Base-by-base conservation (phyloP, 2,888 invertebrate genomes). In the Agrotis segetum region DNA sequence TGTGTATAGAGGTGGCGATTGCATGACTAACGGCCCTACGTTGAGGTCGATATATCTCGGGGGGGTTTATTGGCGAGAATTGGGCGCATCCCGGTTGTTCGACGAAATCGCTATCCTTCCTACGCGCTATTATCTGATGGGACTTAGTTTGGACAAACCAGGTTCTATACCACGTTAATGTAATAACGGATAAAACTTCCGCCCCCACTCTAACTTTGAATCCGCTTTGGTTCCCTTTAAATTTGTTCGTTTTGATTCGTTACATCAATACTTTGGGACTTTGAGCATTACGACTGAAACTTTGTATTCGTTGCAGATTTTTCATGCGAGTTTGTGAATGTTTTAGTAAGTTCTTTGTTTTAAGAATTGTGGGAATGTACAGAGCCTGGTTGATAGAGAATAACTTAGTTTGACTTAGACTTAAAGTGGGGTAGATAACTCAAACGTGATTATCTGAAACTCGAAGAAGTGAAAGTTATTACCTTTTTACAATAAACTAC, bases 41-140 rank as follows among this genome's bases (percentile, higher is more conserved):
- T 86, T 89, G 89, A 91, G 91, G 91, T 92, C 92, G 92, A 94
- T 94, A 93, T 88, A 92, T 91, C 89, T 93, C 91, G 90, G 92
- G 93, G 93, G 92, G 92, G 94, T 94, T 95, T 95, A 96, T 95
- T 96, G 94, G 93, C 92, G 93, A 93, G 94, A 96, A 96, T 96
- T 96, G 95, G 95, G 95, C 94, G 95, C 95, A 95, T 96, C 96
- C 96, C 96, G 96, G 95, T 92, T 94, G 94, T 93, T 92, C 91
- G 91, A 90, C 92, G 91, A 93, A 95, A 94, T 94, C 93, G 94
- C 94, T 95, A 94, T 94, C 93, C 94, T 90, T 93, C 93, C 94
- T 94, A 93, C 92, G 89, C 91, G 90, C 88, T 91, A 90, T 92
- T 92, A 92, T 92, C 92, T 90, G 92, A 93, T 93, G 92, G 91